Base-by-base conservation (phyloP, 1,140 invertebrate genomes). In the Aphelinus certus region DNA sequence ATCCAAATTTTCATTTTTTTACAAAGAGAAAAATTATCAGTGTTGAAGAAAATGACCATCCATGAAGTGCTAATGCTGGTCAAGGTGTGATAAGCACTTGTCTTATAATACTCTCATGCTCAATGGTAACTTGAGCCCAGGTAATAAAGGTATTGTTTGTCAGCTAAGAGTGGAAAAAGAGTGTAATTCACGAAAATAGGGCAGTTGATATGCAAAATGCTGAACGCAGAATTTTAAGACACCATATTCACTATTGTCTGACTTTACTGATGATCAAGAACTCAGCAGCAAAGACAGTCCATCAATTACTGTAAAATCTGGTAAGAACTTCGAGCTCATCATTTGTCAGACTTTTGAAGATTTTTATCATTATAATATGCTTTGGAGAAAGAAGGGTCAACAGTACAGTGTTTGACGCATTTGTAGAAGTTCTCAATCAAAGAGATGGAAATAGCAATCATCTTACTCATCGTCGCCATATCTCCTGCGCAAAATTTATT, bases 201-300 rank as follows among this genome's bases (percentile, higher is more conserved):
- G 94, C 95, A 7, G 96, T 96, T 10, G 96, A 97, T 83, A 97
- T 97, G 95, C 95, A 96, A 90, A 95, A 97, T 77, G 97, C 96
- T 26, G 26, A 26, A 26, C 26, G 26, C 26, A 26, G 26, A 26
- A 26, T 26, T 26, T 26, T 0, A 91, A 95, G 79, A 97, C 95
- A 1, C 95, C 96, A 1, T 96, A 94, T 82, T 88, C 95, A 57
- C 92, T 94, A 81, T 86, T 98, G 3, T 96, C 95, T 2, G 95
- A 97, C 86, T 88, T 98, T 3, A 93, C 90, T 57, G 97, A 98
- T 87, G 94, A 95, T 72, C 96, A 98, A 86, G 96, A 96, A 2
- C 87, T 95, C 9, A 92, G 90, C 0, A 92, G 91, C 79, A 91
- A 92, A 26, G 95, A 97, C 83, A 94, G 93, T 5, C 94, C 95